phyloP scores from a whole-genome alignment of 2,888 invertebrate genomes.

The Piscicola geometra region DNA sequence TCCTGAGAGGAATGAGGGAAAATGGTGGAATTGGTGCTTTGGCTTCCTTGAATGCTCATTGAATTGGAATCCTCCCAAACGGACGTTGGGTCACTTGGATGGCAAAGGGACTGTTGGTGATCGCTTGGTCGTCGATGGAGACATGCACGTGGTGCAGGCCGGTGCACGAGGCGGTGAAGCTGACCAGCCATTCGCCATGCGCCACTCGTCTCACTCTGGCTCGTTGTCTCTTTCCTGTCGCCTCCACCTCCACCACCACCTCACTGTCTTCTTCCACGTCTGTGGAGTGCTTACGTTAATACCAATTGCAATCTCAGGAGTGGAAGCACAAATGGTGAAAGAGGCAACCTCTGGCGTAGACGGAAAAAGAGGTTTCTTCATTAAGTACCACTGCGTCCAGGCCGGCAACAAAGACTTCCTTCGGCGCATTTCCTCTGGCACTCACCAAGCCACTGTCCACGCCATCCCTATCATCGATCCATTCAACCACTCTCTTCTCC shows the following conservation, averaged over 20 bases:
- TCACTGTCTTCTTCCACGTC: slow-evolving; percentile 74
- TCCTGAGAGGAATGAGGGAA: slow-evolving; percentile 13
- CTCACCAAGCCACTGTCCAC: too few species aligned
- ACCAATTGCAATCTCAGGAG: too few species aligned
- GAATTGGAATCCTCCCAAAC: neutral
- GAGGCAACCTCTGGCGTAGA: slow-evolving; percentile 68
- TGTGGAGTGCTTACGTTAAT: too few species aligned
- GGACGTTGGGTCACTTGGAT: slow-evolving; percentile 27
- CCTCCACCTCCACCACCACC: slow-evolving; percentile 75
- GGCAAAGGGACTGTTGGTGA: slow-evolving; percentile 60
- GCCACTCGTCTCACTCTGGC: slow-evolving; percentile 59
- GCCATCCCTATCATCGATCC: too few species aligned
- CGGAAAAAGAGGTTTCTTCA: slow-evolving; percentile 74
- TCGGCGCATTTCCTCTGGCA: neutral
- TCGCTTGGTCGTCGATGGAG: slow-evolving; percentile 74
- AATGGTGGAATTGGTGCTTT: neutral
- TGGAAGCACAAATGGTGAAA: too few species aligned
- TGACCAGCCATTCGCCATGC: slow-evolving; percentile 74
- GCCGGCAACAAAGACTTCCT: slow-evolving; percentile 49
- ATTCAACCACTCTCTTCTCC: too few species aligned
- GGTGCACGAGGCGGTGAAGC: slow-evolving; percentile 69
- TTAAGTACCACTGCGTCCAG: slow-evolving; percentile 70
- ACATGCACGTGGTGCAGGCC: slow-evolving; percentile 79
- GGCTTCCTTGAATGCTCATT: neutral
- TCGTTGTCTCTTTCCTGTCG: slow-evolving; percentile 70